phyloP scores from a whole-genome alignment of 2,888 invertebrate genomes.

The Apotomis betuletana region DNA sequence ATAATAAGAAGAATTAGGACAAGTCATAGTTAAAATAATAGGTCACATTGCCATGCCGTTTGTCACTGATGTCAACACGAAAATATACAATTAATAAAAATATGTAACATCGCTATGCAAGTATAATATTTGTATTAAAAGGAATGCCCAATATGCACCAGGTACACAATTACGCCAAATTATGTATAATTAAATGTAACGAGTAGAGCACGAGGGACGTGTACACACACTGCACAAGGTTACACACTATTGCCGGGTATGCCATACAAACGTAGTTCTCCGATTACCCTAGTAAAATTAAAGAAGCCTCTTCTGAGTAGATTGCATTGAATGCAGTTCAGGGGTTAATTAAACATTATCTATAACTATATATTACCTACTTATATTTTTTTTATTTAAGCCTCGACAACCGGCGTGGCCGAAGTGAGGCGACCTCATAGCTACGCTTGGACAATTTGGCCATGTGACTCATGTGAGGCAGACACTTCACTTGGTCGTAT shows the following conservation, averaged over 20 bases:
- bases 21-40: neutral
- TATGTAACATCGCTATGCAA: constrained; percentile 20
- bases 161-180: neutral
- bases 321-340: neutral
- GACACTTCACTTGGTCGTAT: no score
- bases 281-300: neutral
- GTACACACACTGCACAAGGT: neutral
- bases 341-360: neutral
- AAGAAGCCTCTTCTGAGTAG: neutral
- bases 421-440: neutral
- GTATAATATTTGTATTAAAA: neutral
- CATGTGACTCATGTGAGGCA: no score
- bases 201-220: neutral
- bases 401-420: neutral
- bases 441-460: neutral
- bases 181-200: neutral
- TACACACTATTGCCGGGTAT: neutral
- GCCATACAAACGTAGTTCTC: constrained; percentile 22
- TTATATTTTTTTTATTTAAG: neutral
- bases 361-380: neutral
- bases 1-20: no score
- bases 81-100: neutral
- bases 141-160: constrained; percentile 20
- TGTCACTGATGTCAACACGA: constrained; percentile 30
- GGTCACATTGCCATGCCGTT: neutral